Evolutionary conservation across 2,113 vertebrate species (phyloP), one percentile per base, ranked within the genome.

Genomic region (Thalassoma bifasciatum): DNA sequence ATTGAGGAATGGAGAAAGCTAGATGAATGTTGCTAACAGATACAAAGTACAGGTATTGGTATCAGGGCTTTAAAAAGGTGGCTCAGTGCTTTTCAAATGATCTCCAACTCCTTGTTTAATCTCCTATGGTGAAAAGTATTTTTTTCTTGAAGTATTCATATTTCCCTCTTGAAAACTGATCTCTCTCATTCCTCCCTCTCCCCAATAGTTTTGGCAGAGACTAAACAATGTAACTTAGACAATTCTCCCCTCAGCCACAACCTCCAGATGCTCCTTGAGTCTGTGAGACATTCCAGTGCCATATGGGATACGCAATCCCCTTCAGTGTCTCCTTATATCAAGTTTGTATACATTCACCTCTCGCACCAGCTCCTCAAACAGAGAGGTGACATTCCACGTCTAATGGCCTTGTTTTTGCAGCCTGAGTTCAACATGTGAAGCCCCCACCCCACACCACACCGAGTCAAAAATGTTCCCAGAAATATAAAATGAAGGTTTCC

Each of bases 221-320:
- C 14, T 8, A 49, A 49, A n/a, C 46, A 49, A 8, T 19, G 61
- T 51, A 68, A 64, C 42, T 2, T 57, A 70, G 47, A 78, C 63
- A 30, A 66, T 63, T 37, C 50, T 70, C 49, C 60, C 50, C 23
- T 54, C 46, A 23, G 46, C 44, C 57, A 53, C 52, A 61, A 58
- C 77, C 80, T 73, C 53, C 50, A 75, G 51, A 19, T 72, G 22
- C 56, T 53, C 37, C 47, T 66, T n/a, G 17, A 52, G 52, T 46
- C 51, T 52, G 66, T 3, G 7, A 75, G 58, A 70, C 58, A 82
- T 57, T 72, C 40, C 36, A 30, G 75, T 42, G 36, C 63, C 79
- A 89, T 72, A 76, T 60, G 84, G 82, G 70, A 76, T 51, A 73
- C 26, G 23, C 44, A 81, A 76, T 73, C 46, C 46, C 56, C 71